A percentile compares a stretch with the other conserved stretches of the same genome.
Evolutionary conservation across 2,113 vertebrate species (phyloP).

Genomic region (Epinephelus fuscoguttatus): DNA sequence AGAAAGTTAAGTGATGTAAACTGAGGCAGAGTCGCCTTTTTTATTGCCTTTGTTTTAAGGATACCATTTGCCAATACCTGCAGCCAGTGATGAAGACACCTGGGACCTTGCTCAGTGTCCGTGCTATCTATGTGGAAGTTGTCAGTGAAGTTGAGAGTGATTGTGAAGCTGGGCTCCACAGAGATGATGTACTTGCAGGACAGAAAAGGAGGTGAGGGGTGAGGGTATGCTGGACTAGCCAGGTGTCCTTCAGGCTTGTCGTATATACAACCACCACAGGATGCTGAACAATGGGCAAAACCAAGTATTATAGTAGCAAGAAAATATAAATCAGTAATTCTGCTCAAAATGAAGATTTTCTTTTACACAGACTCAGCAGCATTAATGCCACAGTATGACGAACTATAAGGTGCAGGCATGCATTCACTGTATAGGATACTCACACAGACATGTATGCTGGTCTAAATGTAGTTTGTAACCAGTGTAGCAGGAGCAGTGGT

Average conservation of each 20-base stretch:
- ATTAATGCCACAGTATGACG: too few relatives aligned
- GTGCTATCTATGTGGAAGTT: conserved; percentile 70
- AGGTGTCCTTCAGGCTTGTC: conserved; percentile 63
- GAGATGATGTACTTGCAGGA: conserved; percentile 72
- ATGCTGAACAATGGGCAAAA: conserved; percentile 40
- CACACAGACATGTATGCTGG: conserved; percentile 85
- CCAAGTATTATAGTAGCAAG: background rate
- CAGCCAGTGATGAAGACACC: conserved; percentile 44
- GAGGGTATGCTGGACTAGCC: conserved; percentile 73
- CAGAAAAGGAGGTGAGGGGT: conserved; percentile 47
- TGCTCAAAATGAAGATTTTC: too few relatives aligned
- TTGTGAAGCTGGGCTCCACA: conserved; percentile 58
- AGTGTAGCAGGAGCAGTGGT: conserved; percentile 87
- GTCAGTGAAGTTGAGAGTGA: conserved; percentile 70
- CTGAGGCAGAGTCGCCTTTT: background rate
- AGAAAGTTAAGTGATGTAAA: too few relatives aligned
- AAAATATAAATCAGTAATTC: background rate
- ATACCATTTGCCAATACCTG: background rate
- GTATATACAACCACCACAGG: conserved; percentile 63
- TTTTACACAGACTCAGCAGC: too few relatives aligned
- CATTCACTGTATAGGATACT: conserved; percentile 29
- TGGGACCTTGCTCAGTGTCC: conserved; percentile 38
- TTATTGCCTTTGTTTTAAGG: background rate
- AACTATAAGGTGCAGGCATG: too few relatives aligned
- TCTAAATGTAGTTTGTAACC: conserved; percentile 88